Evolutionary conservation across 2,113 vertebrate species (phyloP), one percentile per base, ranked within the genome.

Genomic region (Bos javanicus): DNA sequence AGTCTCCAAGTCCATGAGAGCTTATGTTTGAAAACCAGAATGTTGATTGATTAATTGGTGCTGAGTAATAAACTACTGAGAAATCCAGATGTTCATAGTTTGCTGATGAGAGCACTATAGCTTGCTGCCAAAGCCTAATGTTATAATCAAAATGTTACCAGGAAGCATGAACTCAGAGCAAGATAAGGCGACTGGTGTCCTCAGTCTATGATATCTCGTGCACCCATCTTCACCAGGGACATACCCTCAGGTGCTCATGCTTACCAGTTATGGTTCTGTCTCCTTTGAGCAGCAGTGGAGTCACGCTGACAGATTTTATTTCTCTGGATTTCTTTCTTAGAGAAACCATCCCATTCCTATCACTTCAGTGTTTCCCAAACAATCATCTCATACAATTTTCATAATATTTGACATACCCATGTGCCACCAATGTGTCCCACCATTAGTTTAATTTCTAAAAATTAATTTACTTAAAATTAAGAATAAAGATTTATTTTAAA

Each of bases 21-120:
- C 43, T 97, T 94, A 46, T 87, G 46, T 59, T 87, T 88, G 90
- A 76, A 93, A 95, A 62, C 23, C 46, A 92, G 67, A 56, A 76
- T 33, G 90, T 43, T 86, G 48, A 76, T 82, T 84, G 46, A 95
- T 84, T 94, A 95, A 81, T 81, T 85, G 88, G 60, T 85, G 36
- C 33, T 85, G 96, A 94, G 52, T 59, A 80, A 94, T 92, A 85
- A 59, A 90, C 26, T 36, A 85, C 39, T 78, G 87, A 81, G 80
- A n/a, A 84, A 59, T 7, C 90, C 81, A 94, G 85, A 81, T 97
- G 85, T 60, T 92, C 50, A 46, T 50, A 21, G 39, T 62, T 86
- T 81, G 39, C 84, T 92, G 90, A 92, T 67, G 93, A 98, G 74
- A 90, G 30, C 30, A 50, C 62, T 46, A 50, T 46, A 90, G 57